phyloP scores from a whole-genome alignment of 2,797 vertebrate species.

The Fistularia tabacaria region DNA sequence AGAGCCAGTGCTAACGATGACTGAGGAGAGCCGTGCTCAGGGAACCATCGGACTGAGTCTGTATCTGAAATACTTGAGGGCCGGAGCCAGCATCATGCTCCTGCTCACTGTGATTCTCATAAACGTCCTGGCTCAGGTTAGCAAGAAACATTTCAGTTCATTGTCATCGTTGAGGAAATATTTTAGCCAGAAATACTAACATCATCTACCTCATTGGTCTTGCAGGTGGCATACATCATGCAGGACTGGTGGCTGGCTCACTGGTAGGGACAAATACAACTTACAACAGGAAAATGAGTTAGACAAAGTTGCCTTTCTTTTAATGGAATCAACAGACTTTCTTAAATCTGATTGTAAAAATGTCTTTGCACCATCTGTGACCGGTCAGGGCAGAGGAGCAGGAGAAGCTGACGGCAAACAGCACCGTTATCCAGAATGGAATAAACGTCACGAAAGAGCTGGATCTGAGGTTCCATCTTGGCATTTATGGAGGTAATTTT shows the following conservation, averaged over 20 bases:
- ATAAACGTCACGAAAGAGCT: constrained; percentile 48
- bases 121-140: constrained; percentile 84
- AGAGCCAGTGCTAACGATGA: constrained; percentile 66
- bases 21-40: constrained; percentile 83
- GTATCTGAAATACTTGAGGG: constrained; percentile 84
- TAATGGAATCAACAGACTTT: neutral
- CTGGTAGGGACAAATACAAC: constrained; percentile 75
- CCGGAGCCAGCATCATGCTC: constrained; percentile 74
- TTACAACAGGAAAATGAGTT: neutral
- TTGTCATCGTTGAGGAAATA: neutral
- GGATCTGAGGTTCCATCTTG: constrained; percentile 64
- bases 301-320: neutral
- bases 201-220: constrained; percentile 5
- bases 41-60: constrained; percentile 77
- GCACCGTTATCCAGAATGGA: neutral
- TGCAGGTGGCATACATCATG: constrained; percentile 81
- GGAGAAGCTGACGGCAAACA: constrained; percentile 38
- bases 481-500: constrained; percentile 67
- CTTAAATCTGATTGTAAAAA: neutral
- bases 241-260: constrained; percentile 97
- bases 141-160: neutral
- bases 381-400: constrained; percentile 67
- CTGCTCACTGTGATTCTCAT: constrained; percentile 74
- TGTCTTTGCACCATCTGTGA: too few relatives aligned
- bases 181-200: neutral